Conservation (phyloP, 64 coral and sea anemone genomes). For the Acropora yongei region DNA sequence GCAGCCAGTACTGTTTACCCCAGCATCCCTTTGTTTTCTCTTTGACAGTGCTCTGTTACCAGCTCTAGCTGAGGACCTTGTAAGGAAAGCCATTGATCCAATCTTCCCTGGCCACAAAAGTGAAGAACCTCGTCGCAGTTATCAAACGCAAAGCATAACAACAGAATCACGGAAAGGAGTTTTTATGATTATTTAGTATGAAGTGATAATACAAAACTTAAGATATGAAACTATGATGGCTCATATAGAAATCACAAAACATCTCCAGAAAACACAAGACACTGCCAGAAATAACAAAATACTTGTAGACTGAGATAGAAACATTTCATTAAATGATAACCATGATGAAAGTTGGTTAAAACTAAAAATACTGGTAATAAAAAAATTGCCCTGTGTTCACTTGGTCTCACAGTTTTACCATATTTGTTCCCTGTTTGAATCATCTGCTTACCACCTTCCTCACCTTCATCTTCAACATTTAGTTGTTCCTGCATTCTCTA, state of each 20-base stretch:
- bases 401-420: no score
- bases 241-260: no score
- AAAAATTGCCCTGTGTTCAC: neutral
- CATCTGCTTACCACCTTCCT: constrained; percentile 28
- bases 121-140: neutral
- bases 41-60: neutral
- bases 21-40: neutral
- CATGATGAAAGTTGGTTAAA: constrained; percentile 95
- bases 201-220: no score
- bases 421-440: neutral
- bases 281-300: no score
- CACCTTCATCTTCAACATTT: no score
- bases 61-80: constrained; percentile 22
- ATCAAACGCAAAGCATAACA: neutral
- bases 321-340: constrained; percentile 86
- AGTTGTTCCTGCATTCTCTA: constrained; percentile 62
- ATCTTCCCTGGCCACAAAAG: neutral
- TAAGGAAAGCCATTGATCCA: constrained; percentile 8
- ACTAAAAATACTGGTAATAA: constrained; percentile 30
- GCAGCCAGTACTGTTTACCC: no score
- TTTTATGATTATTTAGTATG: neutral
- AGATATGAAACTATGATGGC: no score
- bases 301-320: no score
- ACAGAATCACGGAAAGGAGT: neutral
- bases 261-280: no score